These are phyloP conservation scores for Leucopsar rothschildi DNA, from an alignment of 2,113 vertebrate species.

Conservation along the genomic window DNA sequence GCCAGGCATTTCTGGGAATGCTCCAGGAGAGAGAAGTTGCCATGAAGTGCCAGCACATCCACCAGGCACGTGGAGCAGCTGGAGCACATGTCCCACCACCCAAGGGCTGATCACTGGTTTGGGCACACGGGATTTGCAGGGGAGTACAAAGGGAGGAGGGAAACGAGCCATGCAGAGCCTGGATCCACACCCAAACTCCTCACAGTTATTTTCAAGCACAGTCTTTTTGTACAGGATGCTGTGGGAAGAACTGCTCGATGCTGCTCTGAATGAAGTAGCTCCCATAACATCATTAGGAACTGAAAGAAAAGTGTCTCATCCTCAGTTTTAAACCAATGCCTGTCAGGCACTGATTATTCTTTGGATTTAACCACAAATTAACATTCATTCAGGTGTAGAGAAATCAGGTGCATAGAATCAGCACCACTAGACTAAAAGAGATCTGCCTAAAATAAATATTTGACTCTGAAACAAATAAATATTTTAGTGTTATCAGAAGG, in stretches of 20 bases:
- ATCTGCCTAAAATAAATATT: neutral
- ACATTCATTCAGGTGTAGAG: neutral
- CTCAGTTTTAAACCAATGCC: neutral
- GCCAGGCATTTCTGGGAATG: neutral
- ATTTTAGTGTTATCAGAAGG: neutral
- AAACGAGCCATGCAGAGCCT: neutral
- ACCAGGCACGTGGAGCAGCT: neutral
- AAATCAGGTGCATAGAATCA: neutral
- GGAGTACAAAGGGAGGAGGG: neutral
- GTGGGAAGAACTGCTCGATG: neutral
- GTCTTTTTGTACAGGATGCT: neutral
- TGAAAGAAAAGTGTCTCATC: neutral
- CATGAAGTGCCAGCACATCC: neutral
- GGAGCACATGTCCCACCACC: fast-evolving
- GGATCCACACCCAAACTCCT: neutral
- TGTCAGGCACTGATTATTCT: neutral
- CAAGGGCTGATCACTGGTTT: fast-evolving
- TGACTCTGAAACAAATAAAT: neutral
- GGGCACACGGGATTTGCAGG: neutral
- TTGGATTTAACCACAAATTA: neutral
- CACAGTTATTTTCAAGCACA: fast-evolving
- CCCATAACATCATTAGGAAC: neutral
- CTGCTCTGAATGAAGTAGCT: neutral
- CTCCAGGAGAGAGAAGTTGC: neutral
- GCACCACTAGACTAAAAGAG: neutral